These are phyloP conservation scores for Xenus cinereus DNA, from an alignment of 2,113 vertebrate genomes.

Conservation along the genomic window DNA sequence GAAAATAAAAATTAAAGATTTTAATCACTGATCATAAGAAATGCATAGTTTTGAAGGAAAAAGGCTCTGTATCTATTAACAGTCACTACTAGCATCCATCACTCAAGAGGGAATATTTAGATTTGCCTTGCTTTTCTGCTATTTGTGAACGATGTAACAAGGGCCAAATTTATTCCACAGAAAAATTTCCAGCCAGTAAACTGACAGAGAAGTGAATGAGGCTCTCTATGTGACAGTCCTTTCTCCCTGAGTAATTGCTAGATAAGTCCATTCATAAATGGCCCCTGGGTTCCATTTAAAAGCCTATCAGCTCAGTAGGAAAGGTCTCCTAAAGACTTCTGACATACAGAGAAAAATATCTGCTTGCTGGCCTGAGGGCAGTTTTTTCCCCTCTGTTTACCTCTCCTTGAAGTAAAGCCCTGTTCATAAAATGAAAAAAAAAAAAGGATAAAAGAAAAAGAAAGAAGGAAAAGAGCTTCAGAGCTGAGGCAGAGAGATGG, in stretches of 20 bases:
- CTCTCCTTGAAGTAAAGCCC: neutral
- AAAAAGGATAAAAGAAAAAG: fast-evolving
- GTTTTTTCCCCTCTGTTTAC: neutral
- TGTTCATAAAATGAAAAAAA: neutral
- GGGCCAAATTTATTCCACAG: neutral
- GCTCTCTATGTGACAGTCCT: neutral
- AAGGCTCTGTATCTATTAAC: neutral
- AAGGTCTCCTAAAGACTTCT: slow-evolving; percentile 1
- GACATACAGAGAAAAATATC: neutral
- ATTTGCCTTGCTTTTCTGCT: neutral
- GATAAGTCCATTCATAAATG: neutral
- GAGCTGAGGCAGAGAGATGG: neutral
- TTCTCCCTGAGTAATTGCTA: neutral
- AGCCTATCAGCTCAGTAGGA: neutral
- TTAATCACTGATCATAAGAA: neutral
- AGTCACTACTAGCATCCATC: neutral
- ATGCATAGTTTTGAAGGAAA: neutral
- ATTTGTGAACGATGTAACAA: neutral
- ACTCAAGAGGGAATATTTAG: neutral
- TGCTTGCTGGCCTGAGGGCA: neutral
- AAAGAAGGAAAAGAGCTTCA: neutral
- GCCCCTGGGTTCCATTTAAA: slow-evolving; percentile 1
- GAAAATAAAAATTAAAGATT: neutral
- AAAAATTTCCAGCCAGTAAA: neutral
- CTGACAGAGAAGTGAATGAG: neutral